phyloP scores from a whole-genome alignment of 2,888 invertebrate species.

The Podabrus alpinus region DNA sequence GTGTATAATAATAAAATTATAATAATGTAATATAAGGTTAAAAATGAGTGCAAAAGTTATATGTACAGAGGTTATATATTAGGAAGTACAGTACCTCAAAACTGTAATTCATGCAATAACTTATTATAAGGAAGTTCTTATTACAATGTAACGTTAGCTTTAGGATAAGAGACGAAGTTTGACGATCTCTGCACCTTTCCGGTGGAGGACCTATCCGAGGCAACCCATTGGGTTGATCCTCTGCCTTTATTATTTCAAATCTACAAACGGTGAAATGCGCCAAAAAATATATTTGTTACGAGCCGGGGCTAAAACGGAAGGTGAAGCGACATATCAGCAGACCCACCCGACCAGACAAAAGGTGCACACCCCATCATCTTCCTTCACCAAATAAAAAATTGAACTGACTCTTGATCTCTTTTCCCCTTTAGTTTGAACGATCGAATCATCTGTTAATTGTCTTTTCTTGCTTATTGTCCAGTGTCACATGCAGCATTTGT shows the following conservation, averaged over 20 bases:
- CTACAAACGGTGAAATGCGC: conserved; percentile 37
- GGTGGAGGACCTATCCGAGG: conserved; percentile 41
- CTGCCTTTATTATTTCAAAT: conserved; percentile 41
- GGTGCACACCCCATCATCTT: conserved; percentile 35
- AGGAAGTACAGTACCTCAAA: conserved; percentile 60
- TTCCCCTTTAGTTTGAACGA: conserved; percentile 43
- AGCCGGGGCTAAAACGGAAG: conserved; percentile 41
- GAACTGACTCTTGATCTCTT: conserved; percentile 50
- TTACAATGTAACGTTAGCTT: conserved; percentile 57
- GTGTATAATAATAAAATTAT: conserved; percentile 1
- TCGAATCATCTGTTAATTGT: conserved; percentile 46
- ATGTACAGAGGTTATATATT: conserved; percentile 60
- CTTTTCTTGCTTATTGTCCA: conserved; percentile 57
- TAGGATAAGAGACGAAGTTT: conserved; percentile 57
- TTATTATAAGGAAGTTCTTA: conserved; percentile 59
- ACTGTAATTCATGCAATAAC: conserved; percentile 62
- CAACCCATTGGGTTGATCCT: conserved; percentile 40
- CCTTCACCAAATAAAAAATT: conserved; percentile 38
- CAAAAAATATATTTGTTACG: conserved; percentile 24
- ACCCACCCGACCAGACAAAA: conserved; percentile 40
- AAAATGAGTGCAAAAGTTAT: conserved; percentile 56
- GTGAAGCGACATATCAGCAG: conserved; percentile 53
- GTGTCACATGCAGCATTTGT: conserved; percentile 56
- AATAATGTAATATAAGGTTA: conserved; percentile 30
- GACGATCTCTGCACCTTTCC: conserved; percentile 48